These are phyloP conservation scores for Lutraria lutraria DNA, from an alignment of 2,888 invertebrate species.

Conservation along the genomic window DNA sequence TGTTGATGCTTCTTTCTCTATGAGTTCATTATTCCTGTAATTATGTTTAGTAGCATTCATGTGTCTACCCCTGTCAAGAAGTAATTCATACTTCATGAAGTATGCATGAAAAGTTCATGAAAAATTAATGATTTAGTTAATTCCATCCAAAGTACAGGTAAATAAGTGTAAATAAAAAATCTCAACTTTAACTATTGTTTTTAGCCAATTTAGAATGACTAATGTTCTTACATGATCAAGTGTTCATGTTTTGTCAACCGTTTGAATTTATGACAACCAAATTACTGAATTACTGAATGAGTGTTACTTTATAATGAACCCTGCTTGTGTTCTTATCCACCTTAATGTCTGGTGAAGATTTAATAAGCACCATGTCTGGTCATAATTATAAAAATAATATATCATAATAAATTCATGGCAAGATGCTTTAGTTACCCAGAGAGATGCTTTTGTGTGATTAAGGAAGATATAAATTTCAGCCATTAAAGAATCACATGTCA, in stretches of 20 bases:
- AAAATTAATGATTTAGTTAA: no score
- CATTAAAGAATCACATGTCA: background rate
- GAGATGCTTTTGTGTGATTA: background rate
- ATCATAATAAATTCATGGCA: background rate
- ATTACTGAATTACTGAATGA: background rate
- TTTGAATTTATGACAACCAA: background rate
- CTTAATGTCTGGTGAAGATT: background rate
- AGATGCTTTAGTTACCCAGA: background rate
- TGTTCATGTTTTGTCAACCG: constrained; percentile 15
- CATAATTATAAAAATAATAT: background rate
- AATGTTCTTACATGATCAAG: background rate
- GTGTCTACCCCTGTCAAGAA: no score
- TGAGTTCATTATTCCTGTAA: no score
- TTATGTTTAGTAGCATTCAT: no score
- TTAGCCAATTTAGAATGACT: constrained; percentile 11
- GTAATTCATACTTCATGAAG: no score
- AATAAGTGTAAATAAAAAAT: background rate
- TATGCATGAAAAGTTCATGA: no score
- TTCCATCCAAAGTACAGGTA: no score
- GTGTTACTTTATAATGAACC: background rate
- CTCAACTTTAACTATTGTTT: background rate
- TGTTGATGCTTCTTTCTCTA: no score
- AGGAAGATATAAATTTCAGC: background rate
- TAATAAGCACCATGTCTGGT: background rate
- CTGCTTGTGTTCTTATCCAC: background rate